phyloP scores from a whole-genome alignment of 2,888 invertebrate species.

The Synergus gifuensis region DNA sequence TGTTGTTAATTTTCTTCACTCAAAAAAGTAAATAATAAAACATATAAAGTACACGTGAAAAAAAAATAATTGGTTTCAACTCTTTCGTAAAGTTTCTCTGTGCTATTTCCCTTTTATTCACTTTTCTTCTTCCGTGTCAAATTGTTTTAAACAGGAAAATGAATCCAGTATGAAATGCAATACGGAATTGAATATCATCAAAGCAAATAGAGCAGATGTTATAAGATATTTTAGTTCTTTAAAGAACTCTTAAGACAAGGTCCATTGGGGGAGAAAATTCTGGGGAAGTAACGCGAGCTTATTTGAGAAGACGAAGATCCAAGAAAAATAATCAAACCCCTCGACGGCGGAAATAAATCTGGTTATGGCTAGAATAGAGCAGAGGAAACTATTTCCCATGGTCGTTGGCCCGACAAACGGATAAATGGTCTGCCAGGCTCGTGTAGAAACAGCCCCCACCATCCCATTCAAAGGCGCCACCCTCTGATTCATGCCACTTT shows the following conservation, averaged over 20 bases:
- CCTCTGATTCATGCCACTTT: constrained; percentile 48
- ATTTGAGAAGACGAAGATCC: constrained; percentile 34
- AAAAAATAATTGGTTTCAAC: neutral
- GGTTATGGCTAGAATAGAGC: constrained; percentile 56
- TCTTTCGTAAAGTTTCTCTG: neutral
- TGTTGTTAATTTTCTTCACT: neutral
- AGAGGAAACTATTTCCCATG: constrained; percentile 59
- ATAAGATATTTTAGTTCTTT: neutral
- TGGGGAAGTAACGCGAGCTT: constrained; percentile 25
- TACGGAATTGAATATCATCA: neutral
- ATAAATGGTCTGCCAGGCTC: constrained; percentile 64
- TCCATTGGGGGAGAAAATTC: neutral
- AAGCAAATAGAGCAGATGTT: neutral
- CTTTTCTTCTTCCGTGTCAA: too few species aligned
- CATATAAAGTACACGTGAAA: neutral
- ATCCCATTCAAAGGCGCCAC: constrained; percentile 44
- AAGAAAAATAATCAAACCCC: constrained; percentile 59
- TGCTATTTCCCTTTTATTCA: too few species aligned
- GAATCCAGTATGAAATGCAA: neutral
- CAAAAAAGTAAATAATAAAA: neutral
- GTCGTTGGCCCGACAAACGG: constrained; percentile 61
- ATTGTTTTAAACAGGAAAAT: too few species aligned
- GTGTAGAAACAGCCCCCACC: constrained; percentile 60
- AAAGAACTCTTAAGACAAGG: neutral
- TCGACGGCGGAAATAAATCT: constrained; percentile 61